Evolutionary conservation across 2,888 invertebrate species (phyloP), one percentile per base, ranked within the genome.

Genomic region (Nemotelus pantherinus): DNA sequence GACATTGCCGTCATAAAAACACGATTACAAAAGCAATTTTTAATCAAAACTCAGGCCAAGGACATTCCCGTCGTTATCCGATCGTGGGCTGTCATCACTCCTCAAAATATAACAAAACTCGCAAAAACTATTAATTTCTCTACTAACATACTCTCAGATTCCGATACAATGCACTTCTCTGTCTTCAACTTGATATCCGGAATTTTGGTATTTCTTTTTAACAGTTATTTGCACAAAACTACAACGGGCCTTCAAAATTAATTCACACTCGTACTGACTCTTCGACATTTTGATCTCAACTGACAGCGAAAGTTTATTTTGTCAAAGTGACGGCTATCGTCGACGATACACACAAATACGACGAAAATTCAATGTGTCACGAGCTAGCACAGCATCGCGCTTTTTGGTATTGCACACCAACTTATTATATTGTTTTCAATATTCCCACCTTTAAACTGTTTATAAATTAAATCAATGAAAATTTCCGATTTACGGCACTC

Each of bases 241-340:
- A n/a, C 55, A 6, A 63, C 44, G 7, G 47, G 74, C 60, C 41
- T 41, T 60, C 48, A 63, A 44, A 47, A 48, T 10, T 41, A 39
- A 63, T 48, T 74, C 43, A 41, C 63, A 47, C 25, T 44, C 39
- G 48, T 48, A 60, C 53, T 47, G 44, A 74, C 74, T 50, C 43
- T 47, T 41, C 74, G 74, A 74, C 74, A 74, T 74, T 74, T 74
- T 74, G 74, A 60, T 63, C 50, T 60, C 48, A 74, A 63, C 48
- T 74, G 74, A 74, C 63, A 63, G 74, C 48, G 74, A 60, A 74
- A 74, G 74, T 74, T 44, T 39, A 7, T 10, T 48, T 44, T 43
- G 55, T 53, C 70, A 50, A 43, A 70, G 3, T 63, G 63, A 63
- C 63, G 25, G 43, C 63, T 25, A 48, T 9, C 47, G 39, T n/a